Evolutionary conservation across 2,888 invertebrate genomes (phyloP).

Genomic region (Philhelius pedissequus): DNA sequence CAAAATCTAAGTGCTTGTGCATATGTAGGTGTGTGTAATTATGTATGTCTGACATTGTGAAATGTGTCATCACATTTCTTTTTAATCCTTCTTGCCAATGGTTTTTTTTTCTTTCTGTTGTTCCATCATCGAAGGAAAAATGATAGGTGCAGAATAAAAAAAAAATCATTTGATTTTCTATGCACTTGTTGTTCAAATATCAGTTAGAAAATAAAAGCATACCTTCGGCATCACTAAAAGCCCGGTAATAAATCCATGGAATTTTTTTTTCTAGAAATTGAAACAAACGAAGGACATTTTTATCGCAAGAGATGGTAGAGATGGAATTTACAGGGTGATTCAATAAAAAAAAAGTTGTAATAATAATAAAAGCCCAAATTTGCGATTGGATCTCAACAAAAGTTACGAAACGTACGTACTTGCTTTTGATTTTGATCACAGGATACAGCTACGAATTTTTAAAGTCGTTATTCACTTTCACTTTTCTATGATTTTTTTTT

Average conservation of each 20-base stretch:
- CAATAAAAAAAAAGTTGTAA: not conserved
- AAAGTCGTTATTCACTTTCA: no score
- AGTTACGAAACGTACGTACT: no score
- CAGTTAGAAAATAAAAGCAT: conserved; percentile 8
- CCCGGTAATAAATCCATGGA: conserved; percentile 13
- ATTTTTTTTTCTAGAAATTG: conserved; percentile 22
- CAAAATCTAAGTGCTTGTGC: conserved; percentile 3
- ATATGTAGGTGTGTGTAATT: not conserved
- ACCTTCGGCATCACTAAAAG: conserved; percentile 47
- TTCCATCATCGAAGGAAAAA: not conserved
- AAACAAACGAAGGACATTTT: conserved; percentile 33
- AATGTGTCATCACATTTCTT: conserved; percentile 6
- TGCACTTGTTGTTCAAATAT: conserved; percentile 20
- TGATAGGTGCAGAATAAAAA: not conserved
- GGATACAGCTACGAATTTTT: no score
- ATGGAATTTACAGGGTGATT: not conserved
- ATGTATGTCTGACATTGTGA: not conserved
- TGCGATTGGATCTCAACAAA: no score
- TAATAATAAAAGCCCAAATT: no score
- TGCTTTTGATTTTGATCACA: no score
- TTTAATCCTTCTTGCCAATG: conserved; percentile 14
- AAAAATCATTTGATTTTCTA: conserved; percentile 2
- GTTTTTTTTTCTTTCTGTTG: not conserved
- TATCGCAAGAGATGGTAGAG: not conserved
- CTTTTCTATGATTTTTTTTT: no score